These are phyloP conservation scores for Potamilus streckersoni DNA, from an alignment of 1,140 invertebrate genomes.

Conservation along the genomic window DNA sequence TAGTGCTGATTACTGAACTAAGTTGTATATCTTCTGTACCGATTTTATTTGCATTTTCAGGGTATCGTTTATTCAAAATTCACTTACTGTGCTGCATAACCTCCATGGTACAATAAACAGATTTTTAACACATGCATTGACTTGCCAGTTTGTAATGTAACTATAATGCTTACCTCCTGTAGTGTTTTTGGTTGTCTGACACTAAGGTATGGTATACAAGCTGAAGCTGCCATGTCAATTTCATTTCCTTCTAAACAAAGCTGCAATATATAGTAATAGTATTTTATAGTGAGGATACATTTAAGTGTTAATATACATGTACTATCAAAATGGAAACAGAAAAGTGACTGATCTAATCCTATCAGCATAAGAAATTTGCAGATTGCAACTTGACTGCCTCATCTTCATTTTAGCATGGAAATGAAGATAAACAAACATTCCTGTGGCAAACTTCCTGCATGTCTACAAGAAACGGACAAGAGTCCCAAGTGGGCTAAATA, in stretches of 20 bases:
- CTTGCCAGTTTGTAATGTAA: no score
- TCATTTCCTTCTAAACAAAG: constrained; percentile 36
- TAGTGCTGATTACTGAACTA: no score
- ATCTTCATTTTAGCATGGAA: neutral
- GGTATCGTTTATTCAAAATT: neutral
- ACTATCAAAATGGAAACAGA: neutral
- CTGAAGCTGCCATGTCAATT: constrained; percentile 35
- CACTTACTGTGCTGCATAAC: no score
- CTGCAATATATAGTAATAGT: constrained; percentile 32
- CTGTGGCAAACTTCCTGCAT: no score
- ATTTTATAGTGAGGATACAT: neutral
- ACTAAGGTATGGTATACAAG: constrained; percentile 53
- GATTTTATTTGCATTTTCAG: neutral
- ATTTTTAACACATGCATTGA: no score
- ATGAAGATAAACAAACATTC: neutral
- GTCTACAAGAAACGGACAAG: no score
- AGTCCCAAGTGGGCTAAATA: no score
- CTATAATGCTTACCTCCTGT: constrained; percentile 41
- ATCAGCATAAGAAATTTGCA: neutral
- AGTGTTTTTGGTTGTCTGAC: constrained; percentile 40
- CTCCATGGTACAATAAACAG: no score
- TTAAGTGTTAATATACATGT: neutral
- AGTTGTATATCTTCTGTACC: no score
- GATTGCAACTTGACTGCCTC: neutral
- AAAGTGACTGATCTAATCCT: neutral